phyloP scores from a whole-genome alignment of 92 coral and sea anemone genomes.

The Scolanthus callimorphus region DNA sequence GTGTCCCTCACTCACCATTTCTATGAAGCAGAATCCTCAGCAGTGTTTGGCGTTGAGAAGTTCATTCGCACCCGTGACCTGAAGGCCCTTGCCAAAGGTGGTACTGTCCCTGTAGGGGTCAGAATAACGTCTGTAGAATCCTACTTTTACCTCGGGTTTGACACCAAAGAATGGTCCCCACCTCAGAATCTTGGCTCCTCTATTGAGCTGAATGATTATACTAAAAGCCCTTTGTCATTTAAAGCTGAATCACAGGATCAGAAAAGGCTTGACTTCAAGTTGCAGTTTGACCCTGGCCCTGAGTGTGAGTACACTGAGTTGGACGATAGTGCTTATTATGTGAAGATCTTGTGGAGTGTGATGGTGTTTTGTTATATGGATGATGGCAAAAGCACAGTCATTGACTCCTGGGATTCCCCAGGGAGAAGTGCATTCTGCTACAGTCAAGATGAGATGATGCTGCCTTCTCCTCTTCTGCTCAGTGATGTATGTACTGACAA shows the following conservation, averaged over 20 bases:
- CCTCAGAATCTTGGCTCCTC: constrained; percentile 66
- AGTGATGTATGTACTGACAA: constrained; percentile 71
- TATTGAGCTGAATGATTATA: constrained; percentile 48
- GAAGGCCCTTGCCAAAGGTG: constrained; percentile 82
- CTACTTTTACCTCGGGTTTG: constrained; percentile 88
- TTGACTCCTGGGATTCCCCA: constrained; percentile 78
- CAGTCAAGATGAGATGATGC: constrained; percentile 79
- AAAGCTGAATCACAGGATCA: constrained; percentile 49
- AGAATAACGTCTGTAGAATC: constrained; percentile 78
- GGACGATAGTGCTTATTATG: constrained; percentile 91
- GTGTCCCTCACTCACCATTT: constrained; percentile 72
- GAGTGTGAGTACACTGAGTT: constrained; percentile 50
- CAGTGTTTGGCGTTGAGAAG: constrained; percentile 88
- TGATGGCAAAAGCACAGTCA: constrained; percentile 58
- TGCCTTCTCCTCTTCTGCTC: constrained; percentile 60
- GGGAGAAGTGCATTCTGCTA: constrained; percentile 91
- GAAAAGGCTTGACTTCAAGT: constrained; percentile 65
- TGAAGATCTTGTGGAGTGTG: constrained; percentile 84
- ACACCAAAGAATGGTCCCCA: constrained; percentile 70
- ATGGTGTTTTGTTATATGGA: constrained; percentile 76
- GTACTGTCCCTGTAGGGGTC: constrained; percentile 74
- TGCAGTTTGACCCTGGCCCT: constrained; percentile 78
- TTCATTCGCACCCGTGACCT: constrained; percentile 86
- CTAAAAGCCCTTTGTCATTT: constrained; percentile 57
- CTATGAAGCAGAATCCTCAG: constrained; percentile 65